A percentile compares a stretch with the other conserved stretches of the same genome.
Evolutionary conservation across 2,113 vertebrate species (phyloP).

Genomic region (Oncorhynchus nerka): DNA sequence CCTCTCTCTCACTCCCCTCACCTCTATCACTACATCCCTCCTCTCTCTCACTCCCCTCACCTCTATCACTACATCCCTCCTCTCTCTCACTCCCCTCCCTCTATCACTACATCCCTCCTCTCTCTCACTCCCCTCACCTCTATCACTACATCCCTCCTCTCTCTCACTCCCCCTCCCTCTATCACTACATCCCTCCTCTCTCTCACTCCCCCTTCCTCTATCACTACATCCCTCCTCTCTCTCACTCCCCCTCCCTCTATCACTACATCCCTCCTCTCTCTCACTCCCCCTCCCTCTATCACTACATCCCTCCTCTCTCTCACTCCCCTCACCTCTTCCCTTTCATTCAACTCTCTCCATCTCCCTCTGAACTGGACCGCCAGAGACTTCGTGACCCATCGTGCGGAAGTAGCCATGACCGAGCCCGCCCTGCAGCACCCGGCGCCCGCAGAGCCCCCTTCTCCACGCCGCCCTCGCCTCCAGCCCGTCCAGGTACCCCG

Average conservation of each 20-base stretch:
- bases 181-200: too few relatives aligned
- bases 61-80: slow-evolving; percentile 24
- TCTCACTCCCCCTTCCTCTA: too few relatives aligned
- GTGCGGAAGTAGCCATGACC: slow-evolving; percentile 70
- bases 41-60: slow-evolving; percentile 19
- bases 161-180: too few relatives aligned
- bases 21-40: not conserved
- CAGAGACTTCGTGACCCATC: slow-evolving; percentile 49
- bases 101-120: not conserved
- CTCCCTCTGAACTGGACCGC: slow-evolving; percentile 66
- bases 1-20: too few relatives aligned
- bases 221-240: too few relatives aligned
- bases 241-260: not conserved
- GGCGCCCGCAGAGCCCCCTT: slow-evolving; percentile 64
- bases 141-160: too few relatives aligned
- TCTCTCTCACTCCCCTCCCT: slow-evolving; percentile 33
- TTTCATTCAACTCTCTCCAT: slow-evolving; percentile 59
- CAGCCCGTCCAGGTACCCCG: slow-evolving; percentile 61
- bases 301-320: not conserved
- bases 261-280: slow-evolving; percentile 2
- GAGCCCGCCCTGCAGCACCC: slow-evolving; percentile 56
- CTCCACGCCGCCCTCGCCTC: slow-evolving; percentile 53
- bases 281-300: slow-evolving; percentile 45
- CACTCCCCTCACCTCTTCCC: slow-evolving; percentile 43
- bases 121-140: too few relatives aligned